These are phyloP conservation scores for Eudasyphora cyanicolor DNA, from an alignment of 2,888 invertebrate genomes.

Conservation along the genomic window DNA sequence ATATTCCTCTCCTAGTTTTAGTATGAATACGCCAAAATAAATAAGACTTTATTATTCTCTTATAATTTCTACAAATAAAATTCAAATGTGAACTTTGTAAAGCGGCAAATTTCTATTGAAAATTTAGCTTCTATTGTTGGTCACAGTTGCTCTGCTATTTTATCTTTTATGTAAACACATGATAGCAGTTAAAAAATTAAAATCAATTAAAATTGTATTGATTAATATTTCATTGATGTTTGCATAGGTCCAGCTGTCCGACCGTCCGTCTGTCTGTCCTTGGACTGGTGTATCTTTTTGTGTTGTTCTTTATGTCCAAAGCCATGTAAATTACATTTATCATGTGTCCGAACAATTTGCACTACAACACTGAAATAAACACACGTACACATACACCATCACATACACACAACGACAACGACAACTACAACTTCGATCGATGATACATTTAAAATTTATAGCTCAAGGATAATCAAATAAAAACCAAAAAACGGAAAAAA, in stretches of 20 bases:
- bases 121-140: no score
- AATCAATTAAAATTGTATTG: constrained; percentile 24
- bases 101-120: no score
- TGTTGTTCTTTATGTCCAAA: neutral
- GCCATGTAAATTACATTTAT: constrained; percentile 21
- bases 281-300: neutral
- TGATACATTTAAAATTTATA: constrained; percentile 46
- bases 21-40: no score
- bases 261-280: neutral
- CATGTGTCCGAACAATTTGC: neutral
- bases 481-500: constrained; percentile 39
- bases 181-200: neutral
- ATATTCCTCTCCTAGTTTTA: no score
- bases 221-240: constrained; percentile 32
- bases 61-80: no score
- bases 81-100: no score
- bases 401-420: neutral
- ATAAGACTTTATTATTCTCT: no score
- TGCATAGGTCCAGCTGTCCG: neutral
- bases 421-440: neutral
- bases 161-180: neutral
- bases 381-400: neutral
- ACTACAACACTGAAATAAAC: neutral
- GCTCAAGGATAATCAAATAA: constrained; percentile 57
- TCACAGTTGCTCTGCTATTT: no score